Conservation (phyloP, 2,113 vertebrate species). For the Myotis brandtii region DNA sequence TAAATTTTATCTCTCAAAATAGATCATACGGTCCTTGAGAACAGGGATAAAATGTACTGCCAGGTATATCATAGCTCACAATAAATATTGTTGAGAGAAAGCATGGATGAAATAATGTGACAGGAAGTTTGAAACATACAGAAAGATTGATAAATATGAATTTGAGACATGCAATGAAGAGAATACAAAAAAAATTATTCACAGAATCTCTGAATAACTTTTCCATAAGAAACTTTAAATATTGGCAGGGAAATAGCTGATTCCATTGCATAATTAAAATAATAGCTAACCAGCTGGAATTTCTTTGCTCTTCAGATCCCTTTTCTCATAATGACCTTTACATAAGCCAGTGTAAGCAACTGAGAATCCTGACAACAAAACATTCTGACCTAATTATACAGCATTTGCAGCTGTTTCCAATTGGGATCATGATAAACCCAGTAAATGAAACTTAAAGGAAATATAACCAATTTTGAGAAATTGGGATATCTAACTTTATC, state of each 20-base stretch:
- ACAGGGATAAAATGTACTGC: background rate
- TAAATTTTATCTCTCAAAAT: constrained; percentile 28
- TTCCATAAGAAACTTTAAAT: constrained; percentile 69
- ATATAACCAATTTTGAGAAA: constrained; percentile 46
- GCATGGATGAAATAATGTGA: background rate
- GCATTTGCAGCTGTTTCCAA: constrained; percentile 73
- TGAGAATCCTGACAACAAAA: constrained; percentile 75
- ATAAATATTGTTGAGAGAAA: background rate
- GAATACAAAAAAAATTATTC: constrained; percentile 35
- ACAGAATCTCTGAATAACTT: constrained; percentile 53
- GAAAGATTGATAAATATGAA: background rate
- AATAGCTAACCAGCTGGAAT: constrained; percentile 79
- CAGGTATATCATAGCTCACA: background rate
- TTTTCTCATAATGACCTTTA: constrained; percentile 76
- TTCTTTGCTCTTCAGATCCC: constrained; percentile 68
- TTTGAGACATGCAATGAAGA: background rate
- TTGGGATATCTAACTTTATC: background rate
- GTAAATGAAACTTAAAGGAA: constrained; percentile 53
- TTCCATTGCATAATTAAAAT: constrained; percentile 72
- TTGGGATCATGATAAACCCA: constrained; percentile 7
- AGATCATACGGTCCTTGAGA: background rate
- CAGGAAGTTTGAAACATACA: background rate
- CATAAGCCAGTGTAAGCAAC: constrained; percentile 73
- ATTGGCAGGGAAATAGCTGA: constrained; percentile 71
- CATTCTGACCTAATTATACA: constrained; percentile 76